These are phyloP conservation scores for Scolanthus callimorphus DNA, from an alignment of 92 coral and sea anemone genomes.

Conservation along the genomic window DNA sequence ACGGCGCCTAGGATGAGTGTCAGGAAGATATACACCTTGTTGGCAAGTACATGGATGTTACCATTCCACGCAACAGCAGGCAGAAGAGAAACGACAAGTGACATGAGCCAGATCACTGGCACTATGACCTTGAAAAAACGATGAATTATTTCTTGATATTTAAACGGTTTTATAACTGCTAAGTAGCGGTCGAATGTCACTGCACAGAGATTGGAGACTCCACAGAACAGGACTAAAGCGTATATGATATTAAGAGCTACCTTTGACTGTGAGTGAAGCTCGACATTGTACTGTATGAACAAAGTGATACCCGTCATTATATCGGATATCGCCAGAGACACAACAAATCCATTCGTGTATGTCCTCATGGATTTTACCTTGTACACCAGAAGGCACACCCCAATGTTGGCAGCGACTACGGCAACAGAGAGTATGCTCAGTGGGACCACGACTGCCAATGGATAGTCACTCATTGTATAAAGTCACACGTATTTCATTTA, in stretches of 20 bases:
- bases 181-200: conserved; percentile 69
- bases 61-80: conserved; percentile 48
- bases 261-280: conserved; percentile 25
- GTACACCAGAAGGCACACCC: conserved; percentile 55
- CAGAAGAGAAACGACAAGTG: conserved; percentile 41
- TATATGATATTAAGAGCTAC: conserved; percentile 47
- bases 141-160: conserved; percentile 32
- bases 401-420: conserved; percentile 41
- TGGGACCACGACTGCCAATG: conserved; percentile 15
- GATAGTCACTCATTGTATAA: conserved; percentile 19
- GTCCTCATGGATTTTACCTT: conserved; percentile 36
- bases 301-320: conserved; percentile 56
- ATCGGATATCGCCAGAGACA: conserved; percentile 59
- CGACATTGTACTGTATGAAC: conserved; percentile 48
- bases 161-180: conserved; percentile 55
- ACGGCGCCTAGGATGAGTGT: conserved; percentile 35
- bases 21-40: conserved; percentile 47
- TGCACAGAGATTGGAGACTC: conserved; percentile 59
- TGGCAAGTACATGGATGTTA: conserved; percentile 13
- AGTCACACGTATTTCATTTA: too few relatives aligned
- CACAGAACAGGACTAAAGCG: conserved; percentile 49
- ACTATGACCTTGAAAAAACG: conserved; percentile 39
- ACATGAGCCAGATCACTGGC: conserved; percentile 42
- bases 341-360: conserved; percentile 62
- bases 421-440: conserved; percentile 34